Evolutionary conservation across 2,888 invertebrate genomes (phyloP).

Genomic region (Thera britannica): DNA sequence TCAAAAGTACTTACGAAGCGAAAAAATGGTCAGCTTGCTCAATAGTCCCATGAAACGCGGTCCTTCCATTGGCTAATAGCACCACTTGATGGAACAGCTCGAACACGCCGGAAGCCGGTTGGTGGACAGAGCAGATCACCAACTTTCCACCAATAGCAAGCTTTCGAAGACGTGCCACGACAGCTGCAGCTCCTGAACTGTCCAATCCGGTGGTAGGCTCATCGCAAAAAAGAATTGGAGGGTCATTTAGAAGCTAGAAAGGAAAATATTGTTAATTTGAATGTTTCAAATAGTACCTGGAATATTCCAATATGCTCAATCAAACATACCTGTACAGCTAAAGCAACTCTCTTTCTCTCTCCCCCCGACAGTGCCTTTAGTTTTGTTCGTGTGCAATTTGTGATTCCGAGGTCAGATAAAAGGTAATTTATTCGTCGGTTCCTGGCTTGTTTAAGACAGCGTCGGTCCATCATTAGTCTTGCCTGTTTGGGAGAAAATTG

Average conservation of each 20-base stretch:
- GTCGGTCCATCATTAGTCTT: slow-evolving; percentile 89
- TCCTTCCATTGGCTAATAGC: slow-evolving; percentile 90
- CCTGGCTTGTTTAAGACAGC: slow-evolving; percentile 67
- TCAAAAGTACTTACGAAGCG: slow-evolving; percentile 82
- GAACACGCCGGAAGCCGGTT: slow-evolving; percentile 94
- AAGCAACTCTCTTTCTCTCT: slow-evolving; percentile 92
- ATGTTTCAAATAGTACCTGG: neutral
- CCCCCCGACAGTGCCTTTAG: slow-evolving; percentile 94
- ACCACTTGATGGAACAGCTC: slow-evolving; percentile 92
- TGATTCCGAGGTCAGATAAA: slow-evolving; percentile 88
- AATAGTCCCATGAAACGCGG: slow-evolving; percentile 92
- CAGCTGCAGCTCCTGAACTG: slow-evolving; percentile 93
- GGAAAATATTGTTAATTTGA: neutral
- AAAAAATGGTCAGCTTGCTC: slow-evolving; percentile 88
- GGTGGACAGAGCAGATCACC: slow-evolving; percentile 95
- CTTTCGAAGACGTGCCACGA: slow-evolving; percentile 88
- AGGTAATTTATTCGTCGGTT: slow-evolving; percentile 71
- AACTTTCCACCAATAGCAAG: slow-evolving; percentile 89
- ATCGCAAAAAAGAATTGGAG: slow-evolving; percentile 95
- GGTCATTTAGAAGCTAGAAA: slow-evolving; percentile 92
- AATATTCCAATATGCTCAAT: neutral
- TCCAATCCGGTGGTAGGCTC: slow-evolving; percentile 97
- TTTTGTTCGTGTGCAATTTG: slow-evolving; percentile 88
- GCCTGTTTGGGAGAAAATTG: slow-evolving; percentile 79
- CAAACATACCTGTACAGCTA: slow-evolving; percentile 91